Conservation (phyloP, 1,140 invertebrate species). For the Mya arenaria region DNA sequence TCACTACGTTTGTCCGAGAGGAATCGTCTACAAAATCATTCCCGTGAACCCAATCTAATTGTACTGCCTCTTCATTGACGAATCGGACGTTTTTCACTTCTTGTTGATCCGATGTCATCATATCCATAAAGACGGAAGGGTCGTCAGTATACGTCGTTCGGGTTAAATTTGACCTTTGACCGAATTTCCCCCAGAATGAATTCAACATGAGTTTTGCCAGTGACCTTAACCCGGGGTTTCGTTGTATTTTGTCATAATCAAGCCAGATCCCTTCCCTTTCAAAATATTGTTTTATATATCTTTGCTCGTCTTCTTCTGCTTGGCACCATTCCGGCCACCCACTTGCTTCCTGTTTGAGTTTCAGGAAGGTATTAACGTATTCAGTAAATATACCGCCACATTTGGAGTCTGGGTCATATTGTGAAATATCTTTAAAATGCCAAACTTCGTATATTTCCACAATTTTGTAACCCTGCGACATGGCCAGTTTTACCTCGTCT, state of each 20-base stretch:
- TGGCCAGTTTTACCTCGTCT: background rate
- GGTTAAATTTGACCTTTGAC: slow-evolving; percentile 17
- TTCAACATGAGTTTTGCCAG: slow-evolving; percentile 63
- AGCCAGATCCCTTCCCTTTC: slow-evolving; percentile 74
- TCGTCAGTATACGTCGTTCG: background rate
- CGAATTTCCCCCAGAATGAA: slow-evolving; percentile 13
- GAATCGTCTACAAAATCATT: background rate
- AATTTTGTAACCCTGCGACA: background rate
- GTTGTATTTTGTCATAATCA: slow-evolving; percentile 70
- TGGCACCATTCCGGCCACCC: slow-evolving; percentile 46
- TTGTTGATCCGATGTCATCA: slow-evolving; percentile 58
- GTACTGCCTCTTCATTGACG: slow-evolving; percentile 14
- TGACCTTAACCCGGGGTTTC: slow-evolving; percentile 72
- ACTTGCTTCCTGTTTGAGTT: slow-evolving; percentile 59
- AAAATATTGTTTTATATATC: slow-evolving; percentile 66
- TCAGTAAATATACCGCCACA: slow-evolving; percentile 20
- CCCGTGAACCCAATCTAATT: slow-evolving; percentile 14
- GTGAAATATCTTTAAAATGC: background rate
- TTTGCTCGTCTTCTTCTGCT: slow-evolving; percentile 23
- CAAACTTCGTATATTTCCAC: slow-evolving; percentile 6
- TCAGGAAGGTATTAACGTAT: slow-evolving; percentile 61
- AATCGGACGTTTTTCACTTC: slow-evolving; percentile 28
- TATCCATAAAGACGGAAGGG: slow-evolving; percentile 57
- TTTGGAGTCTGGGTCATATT: background rate
- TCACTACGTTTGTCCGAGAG: slow-evolving; percentile 68